Base-by-base conservation (phyloP, 2,888 invertebrate genomes). In the Lagria hirta region DNA sequence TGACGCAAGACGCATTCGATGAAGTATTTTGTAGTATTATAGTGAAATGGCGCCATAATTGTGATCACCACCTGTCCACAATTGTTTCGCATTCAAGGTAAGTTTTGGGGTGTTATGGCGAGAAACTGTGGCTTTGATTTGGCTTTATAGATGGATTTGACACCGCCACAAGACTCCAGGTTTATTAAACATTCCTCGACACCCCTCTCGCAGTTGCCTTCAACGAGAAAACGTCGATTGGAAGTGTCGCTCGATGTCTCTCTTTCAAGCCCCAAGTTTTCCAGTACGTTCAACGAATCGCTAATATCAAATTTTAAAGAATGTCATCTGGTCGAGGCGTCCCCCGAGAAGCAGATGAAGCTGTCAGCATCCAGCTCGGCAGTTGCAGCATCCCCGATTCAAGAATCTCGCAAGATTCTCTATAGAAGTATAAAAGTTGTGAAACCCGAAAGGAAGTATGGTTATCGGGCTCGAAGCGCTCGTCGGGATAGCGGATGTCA, bases 201-300 rank as follows among this genome's bases (percentile, higher is more conserved):
- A 14, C 41, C 41, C 10, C 4, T 41, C 6, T 26, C 26, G 3
- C 32, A 41, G 10, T 7, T 7, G 4, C 20, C 17, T 7, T 12
- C 37, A 12, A 20, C n/a, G 3, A 34, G 42, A 8, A 43, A 43
- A 23, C 42, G 42, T 16, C 34, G 35, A 29, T 35, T 18, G 14
- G 35, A 43, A 10, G 41, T 32, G 1, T 32, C 33, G 3, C 10
- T 60, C 8, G 57, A 58, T n/a, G n/a, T n/a, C n/a, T 48, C 54
- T 21, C 49, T 57, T 4, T 40, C 54, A 3, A 49, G 54, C 7
- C 57, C 58, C 5, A 49, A 56, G 48, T 58, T 60, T 49, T 66
- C 64, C 1, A 69, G 67, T 47, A 66, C 67, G 1, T 48, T 66
- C 12, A 68, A 68, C 43, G 67, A 65, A 36, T 65, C 66, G 7